Evolutionary conservation across 2,888 invertebrate genomes (phyloP), one percentile per base, ranked within the genome.

Genomic region (Drosophila koepferae): DNA sequence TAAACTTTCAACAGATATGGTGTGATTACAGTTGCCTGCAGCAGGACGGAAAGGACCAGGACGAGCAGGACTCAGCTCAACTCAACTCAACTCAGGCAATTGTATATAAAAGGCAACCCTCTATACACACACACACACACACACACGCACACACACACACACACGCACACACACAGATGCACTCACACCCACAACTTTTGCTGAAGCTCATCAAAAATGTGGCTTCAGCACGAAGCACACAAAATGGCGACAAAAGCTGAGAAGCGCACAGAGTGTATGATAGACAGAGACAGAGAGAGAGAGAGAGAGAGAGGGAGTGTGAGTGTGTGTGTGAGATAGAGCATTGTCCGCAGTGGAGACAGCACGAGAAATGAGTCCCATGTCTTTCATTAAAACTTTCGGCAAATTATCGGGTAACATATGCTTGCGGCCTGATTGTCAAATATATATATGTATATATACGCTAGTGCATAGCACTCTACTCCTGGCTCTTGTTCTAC

Each of bases 341-440:
- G 61, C 60, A 49, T 10, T 59, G 58, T 16, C 51, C 48, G 58
- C 53, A 67, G 71, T 63, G 80, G 76, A 76, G 77, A 80, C 77
- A 80, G 62, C 43, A 80, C 74, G 86, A 90, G 87, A 92, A 92
- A 92, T 91, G 91, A 91, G 91, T 93, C 92, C 92, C 92, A 92
- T 91, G 92, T 90, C 92, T 92, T 92, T 92, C 92, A 92, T 92
- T 92, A 92, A 92, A 92, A 92, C 92, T 92, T 92, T 92, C 92
- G 92, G 91, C 92, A 92, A 92, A 92, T 92, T 92, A 92, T 92
- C 92, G 92, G 91, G 92, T 92, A 92, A 92, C 92, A 92, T 92
- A 92, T 92, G 92, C 92, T 92, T 90, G 90, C 87, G 91, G 91
- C 91, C 84, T 89, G 90, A 89, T 86, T 91, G 89, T 85, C 86